Evolutionary conservation across 1,140 invertebrate genomes (phyloP).

Genomic region (Melipona quadrifasciata): DNA sequence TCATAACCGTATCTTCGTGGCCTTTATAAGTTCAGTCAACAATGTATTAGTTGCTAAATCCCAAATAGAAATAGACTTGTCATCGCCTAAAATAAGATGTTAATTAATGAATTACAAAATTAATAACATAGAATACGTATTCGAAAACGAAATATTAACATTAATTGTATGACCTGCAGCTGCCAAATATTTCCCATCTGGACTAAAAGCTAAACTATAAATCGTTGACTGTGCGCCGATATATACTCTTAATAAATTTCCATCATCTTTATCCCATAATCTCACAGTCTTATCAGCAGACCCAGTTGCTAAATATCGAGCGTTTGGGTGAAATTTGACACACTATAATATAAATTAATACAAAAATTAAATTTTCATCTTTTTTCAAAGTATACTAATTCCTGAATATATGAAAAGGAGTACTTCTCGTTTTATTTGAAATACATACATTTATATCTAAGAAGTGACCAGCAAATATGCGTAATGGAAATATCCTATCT

Average conservation of each 20-base stretch:
- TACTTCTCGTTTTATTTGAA: not conserved
- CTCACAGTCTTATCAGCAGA: constrained; percentile 89
- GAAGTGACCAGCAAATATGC: constrained; percentile 92
- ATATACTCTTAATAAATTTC: constrained; percentile 84
- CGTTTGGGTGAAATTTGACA: constrained; percentile 92
- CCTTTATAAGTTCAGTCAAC: constrained; percentile 85
- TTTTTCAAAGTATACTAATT: not conserved
- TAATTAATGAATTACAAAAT: constrained; percentile 13
- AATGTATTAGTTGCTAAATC: constrained; percentile 85
- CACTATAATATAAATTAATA: constrained; percentile 79
- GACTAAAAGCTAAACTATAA: constrained; percentile 86
- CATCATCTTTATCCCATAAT: constrained; percentile 87
- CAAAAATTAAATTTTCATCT: not conserved
- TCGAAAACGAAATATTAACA: not conserved
- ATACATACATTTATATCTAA: constrained; percentile 90
- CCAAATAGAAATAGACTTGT: constrained; percentile 86
- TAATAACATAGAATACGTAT: constrained; percentile 1
- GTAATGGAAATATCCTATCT: constrained; percentile 89
- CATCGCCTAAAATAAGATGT: constrained; percentile 82
- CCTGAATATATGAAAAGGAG: not conserved
- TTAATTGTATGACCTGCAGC: constrained; percentile 82
- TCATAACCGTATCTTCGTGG: constrained; percentile 84
- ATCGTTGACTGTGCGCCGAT: constrained; percentile 85
- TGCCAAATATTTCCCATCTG: constrained; percentile 87
- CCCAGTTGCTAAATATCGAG: constrained; percentile 90